Evolutionary conservation across 2,797 vertebrate genomes (phyloP).

Genomic region (Phrynocephalus vlangalii): DNA sequence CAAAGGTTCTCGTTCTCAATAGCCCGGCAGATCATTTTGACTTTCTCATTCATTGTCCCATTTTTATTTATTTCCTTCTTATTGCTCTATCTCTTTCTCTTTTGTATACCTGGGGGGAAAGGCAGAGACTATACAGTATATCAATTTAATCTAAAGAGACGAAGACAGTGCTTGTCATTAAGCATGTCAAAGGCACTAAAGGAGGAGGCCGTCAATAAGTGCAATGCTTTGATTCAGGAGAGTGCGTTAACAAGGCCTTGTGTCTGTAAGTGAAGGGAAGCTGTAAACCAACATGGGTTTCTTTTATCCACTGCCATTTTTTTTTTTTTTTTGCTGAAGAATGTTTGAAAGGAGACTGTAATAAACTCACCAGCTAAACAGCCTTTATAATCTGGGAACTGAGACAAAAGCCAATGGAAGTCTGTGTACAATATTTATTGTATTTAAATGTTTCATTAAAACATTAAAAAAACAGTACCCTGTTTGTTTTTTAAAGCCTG

Average conservation of each 20-base stretch:
- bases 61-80: slow-evolving; percentile 35
- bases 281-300: not conserved
- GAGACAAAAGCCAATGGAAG: not conserved
- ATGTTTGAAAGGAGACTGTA: slow-evolving; percentile 17
- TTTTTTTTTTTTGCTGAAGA: slow-evolving; percentile 33
- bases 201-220: slow-evolving; percentile 38
- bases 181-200: slow-evolving; percentile 39
- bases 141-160: slow-evolving; percentile 48
- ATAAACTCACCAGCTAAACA: not conserved
- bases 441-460: too few relatives aligned
- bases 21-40: slow-evolving; percentile 29
- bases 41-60: slow-evolving; percentile 15
- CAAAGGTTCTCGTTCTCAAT: slow-evolving; percentile 13
- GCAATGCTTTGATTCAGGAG: slow-evolving; percentile 35
- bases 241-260: slow-evolving; percentile 10
- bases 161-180: slow-evolving; percentile 45
- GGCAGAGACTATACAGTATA: slow-evolving; percentile 22
- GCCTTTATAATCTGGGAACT: not conserved
- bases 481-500: too few relatives aligned
- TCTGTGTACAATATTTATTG: too few relatives aligned
- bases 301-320: slow-evolving; percentile 22
- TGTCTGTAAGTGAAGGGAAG: slow-evolving; percentile 25
- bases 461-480: too few relatives aligned
- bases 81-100: slow-evolving; percentile 11
- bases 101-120: not conserved